These are phyloP conservation scores for Morphnarchus princeps DNA, from an alignment of 2,113 vertebrate genomes.

Conservation along the genomic window DNA sequence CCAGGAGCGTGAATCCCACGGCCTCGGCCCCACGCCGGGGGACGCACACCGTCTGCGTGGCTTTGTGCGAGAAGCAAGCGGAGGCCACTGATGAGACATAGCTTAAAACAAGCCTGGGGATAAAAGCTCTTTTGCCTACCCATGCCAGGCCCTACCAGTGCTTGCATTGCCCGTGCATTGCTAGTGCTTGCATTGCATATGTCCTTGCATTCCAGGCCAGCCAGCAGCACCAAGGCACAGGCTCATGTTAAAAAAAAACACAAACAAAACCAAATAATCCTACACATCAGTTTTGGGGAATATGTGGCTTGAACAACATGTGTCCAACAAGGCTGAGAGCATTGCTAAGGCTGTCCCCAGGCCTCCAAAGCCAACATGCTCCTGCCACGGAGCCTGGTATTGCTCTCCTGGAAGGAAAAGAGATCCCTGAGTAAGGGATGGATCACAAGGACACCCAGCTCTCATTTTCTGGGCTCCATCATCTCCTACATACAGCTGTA, in stretches of 20 bases:
- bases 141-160: accelerated
- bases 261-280: background rate
- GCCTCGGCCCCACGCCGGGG: accelerated
- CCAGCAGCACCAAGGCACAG: background rate
- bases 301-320: accelerated
- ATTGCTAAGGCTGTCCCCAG: background rate
- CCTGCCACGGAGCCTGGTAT: accelerated
- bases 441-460: background rate
- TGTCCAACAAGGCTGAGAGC: background rate
- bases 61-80: background rate
- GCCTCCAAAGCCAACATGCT: background rate
- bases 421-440: background rate
- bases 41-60: accelerated
- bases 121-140: background rate
- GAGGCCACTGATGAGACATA: background rate
- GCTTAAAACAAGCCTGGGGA: background rate
- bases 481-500: background rate
- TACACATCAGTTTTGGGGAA: background rate
- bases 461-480: background rate
- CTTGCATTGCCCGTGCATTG: background rate
- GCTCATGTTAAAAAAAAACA: accelerated
- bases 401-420: background rate
- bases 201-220: background rate
- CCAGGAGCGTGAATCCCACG: background rate
- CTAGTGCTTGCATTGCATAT: background rate